Evolutionary conservation across 2,797 vertebrate species (phyloP).

Genomic region (Iguana delicatissima): DNA sequence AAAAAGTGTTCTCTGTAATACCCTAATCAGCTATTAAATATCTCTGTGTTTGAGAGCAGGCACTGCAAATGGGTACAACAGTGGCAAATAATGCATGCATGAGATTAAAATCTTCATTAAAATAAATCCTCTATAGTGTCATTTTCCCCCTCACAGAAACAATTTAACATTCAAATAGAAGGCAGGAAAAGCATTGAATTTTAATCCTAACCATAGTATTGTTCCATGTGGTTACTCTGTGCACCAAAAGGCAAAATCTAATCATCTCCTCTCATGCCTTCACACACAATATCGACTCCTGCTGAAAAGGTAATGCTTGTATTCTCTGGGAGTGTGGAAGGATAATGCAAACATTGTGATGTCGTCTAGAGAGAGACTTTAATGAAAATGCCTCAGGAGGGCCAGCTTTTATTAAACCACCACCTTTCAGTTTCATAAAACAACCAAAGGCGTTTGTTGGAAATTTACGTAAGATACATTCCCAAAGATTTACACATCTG

Average conservation of each 20-base stretch:
- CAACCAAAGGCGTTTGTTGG: constrained; percentile 75
- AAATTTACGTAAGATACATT: constrained; percentile 82
- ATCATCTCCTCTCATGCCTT: constrained; percentile 77
- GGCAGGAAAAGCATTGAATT: constrained; percentile 46
- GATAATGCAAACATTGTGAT: constrained; percentile 83
- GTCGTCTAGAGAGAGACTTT: constrained; percentile 84
- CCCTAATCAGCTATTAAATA: constrained; percentile 64
- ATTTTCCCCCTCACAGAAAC: constrained; percentile 33
- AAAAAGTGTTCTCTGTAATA: constrained; percentile 58
- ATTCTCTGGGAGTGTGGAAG: constrained; percentile 79
- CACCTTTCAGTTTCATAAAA: constrained; percentile 81
- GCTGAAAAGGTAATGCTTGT: constrained; percentile 80
- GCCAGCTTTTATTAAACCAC: constrained; percentile 83
- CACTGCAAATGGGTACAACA: constrained; percentile 56
- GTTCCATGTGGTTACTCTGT: constrained; percentile 58
- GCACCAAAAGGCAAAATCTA: constrained; percentile 70
- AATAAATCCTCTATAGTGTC: constrained; percentile 53
- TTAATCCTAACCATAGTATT: constrained; percentile 51
- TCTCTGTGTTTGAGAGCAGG: constrained; percentile 72
- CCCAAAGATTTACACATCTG: constrained; percentile 77
- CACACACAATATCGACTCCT: constrained; percentile 77
- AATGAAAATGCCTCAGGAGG: constrained; percentile 94
- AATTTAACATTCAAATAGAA: constrained; percentile 57
- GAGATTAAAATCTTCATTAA: constrained; percentile 54
- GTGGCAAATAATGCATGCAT: constrained; percentile 55